Evolutionary conservation across 2,888 invertebrate species (phyloP).

Genomic region (Athrips mouffetella): DNA sequence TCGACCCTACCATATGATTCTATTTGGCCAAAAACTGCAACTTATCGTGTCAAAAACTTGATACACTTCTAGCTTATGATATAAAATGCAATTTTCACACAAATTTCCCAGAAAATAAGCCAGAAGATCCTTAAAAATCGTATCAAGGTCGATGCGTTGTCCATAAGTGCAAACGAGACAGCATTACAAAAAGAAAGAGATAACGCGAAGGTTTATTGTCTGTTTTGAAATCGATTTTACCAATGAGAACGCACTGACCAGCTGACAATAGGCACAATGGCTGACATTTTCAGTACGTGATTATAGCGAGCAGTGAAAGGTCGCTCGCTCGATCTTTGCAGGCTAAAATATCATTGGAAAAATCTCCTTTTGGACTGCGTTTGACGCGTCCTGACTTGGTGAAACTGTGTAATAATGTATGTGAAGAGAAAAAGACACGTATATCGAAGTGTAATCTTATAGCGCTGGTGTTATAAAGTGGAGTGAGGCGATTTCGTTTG

Average conservation of each 20-base stretch:
- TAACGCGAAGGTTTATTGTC: conserved; percentile 41
- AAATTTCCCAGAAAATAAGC: conserved; percentile 13
- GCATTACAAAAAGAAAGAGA: conserved; percentile 39
- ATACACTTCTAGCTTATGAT: conserved; percentile 13
- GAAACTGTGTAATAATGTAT: conserved; percentile 76
- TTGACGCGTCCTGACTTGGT: conserved; percentile 61
- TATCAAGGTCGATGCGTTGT: conserved; percentile 53
- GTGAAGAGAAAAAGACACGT: conserved; percentile 76
- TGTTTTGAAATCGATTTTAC: conserved; percentile 71
- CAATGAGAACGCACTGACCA: conserved; percentile 66
- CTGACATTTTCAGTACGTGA: conserved; percentile 71
- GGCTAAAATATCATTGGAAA: conserved; percentile 37
- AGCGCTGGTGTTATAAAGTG: conserved; percentile 68
- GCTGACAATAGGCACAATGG: conserved; percentile 67
- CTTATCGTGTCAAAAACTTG: conserved; percentile 21
- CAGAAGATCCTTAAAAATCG: conserved; percentile 26
- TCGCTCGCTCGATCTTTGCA: conserved; percentile 51
- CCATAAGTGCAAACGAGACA: conserved; percentile 43
- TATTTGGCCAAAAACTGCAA: conserved; percentile 29
- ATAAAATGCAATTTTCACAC: conserved; percentile 22
- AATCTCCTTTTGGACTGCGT: conserved; percentile 64
- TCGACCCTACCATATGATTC: conserved; percentile 67
- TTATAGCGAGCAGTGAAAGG: conserved; percentile 46
- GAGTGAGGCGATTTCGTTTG: conserved; percentile 61
- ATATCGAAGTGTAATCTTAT: conserved; percentile 75